Conservation (phyloP, 2,888 invertebrate species). For the Branchellion lobata region DNA sequence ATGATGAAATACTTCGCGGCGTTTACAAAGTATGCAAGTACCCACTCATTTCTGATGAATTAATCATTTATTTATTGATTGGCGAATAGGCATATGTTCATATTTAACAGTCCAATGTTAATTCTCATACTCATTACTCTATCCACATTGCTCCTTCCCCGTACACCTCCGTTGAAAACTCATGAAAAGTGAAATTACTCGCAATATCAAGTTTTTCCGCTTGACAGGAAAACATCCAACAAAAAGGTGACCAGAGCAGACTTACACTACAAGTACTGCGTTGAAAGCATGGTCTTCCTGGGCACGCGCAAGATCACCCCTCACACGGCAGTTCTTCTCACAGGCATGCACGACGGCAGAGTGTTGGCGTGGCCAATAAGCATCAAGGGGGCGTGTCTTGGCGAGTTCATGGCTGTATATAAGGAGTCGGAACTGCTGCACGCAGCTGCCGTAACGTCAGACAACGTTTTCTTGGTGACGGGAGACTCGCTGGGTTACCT, state of each 20-base stretch:
- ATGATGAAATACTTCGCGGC: too few species aligned
- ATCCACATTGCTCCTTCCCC: too few species aligned
- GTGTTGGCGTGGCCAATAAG: conserved; percentile 80
- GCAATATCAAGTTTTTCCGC: too few species aligned
- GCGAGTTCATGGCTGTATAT: conserved; percentile 73
- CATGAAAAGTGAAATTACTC: too few species aligned
- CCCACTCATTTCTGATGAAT: too few species aligned
- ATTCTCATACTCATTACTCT: too few species aligned
- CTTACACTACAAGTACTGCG: conserved; percentile 37
- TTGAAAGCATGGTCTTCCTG: conserved; percentile 43
- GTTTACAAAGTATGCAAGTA: too few species aligned
- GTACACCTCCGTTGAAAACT: too few species aligned
- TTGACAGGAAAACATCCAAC: too few species aligned
- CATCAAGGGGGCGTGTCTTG: conserved; percentile 72
- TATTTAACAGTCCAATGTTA: too few species aligned
- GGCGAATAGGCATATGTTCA: too few species aligned
- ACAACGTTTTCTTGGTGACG: conserved; percentile 70
- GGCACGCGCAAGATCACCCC: conserved; percentile 27
- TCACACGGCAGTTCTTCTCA: conserved; percentile 64
- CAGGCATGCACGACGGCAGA: conserved; percentile 75
- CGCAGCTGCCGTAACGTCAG: conserved; percentile 72
- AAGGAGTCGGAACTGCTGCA: conserved; percentile 67
- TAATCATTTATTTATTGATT: too few species aligned
- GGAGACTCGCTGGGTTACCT: conserved; percentile 60
- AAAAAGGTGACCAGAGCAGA: neutral